Evolutionary conservation across 2,113 vertebrate species (phyloP).

Genomic region (Larimichthys crocea): DNA sequence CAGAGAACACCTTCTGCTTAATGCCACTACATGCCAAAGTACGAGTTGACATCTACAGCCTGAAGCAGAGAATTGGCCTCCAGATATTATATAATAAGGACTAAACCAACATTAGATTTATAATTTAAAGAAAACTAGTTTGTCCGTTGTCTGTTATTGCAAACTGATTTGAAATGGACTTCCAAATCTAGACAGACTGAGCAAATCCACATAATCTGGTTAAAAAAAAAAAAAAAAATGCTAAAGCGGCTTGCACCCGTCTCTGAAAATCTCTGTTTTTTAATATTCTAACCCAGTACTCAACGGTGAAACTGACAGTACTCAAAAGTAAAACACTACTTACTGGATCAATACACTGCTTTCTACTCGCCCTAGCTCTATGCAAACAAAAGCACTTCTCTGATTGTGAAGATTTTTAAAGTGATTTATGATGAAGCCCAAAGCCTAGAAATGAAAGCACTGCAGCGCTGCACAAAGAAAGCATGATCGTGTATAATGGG

Average conservation of each 20-base stretch:
- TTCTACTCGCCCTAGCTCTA: background rate
- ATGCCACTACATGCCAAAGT: constrained; percentile 23
- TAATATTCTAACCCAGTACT: constrained; percentile 36
- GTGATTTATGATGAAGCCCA: constrained; percentile 39
- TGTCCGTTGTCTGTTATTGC: too few relatives aligned
- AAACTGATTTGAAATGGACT: background rate
- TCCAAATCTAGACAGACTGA: constrained; percentile 34
- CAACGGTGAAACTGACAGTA: constrained; percentile 13
- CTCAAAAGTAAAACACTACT: constrained; percentile 27
- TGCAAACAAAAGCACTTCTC: constrained; percentile 26
- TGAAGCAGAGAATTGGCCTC: constrained; percentile 36
- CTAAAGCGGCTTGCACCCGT: constrained; percentile 40
- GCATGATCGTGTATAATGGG: constrained; percentile 11
- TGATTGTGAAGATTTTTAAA: constrained; percentile 1
- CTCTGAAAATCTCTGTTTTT: constrained; percentile 51
- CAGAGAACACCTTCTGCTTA: constrained; percentile 29
- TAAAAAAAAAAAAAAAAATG: constrained; percentile 40
- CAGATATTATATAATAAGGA: background rate
- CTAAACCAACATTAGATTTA: background rate
- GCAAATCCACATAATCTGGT: constrained; percentile 50
- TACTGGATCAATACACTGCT: constrained; percentile 50
- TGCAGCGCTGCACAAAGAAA: constrained; percentile 15
- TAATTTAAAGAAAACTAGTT: background rate
- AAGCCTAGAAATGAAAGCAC: constrained; percentile 29
- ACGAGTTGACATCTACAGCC: constrained; percentile 53